Base-by-base conservation (phyloP, 2,113 vertebrate species). In the Empidonax alnorum region DNA sequence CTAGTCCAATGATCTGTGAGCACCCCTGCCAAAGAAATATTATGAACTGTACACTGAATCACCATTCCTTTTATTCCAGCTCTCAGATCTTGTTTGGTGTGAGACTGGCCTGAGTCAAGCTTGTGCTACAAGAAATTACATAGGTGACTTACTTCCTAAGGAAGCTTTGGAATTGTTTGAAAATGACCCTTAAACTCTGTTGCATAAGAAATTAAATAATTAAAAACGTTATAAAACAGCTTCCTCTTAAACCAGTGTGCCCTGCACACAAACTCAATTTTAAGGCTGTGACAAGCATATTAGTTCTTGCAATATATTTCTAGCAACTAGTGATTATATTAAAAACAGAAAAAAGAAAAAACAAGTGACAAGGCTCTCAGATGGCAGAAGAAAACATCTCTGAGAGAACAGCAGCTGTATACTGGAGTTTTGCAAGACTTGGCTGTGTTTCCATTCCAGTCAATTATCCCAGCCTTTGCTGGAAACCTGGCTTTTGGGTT, bases 401-500 rank as follows among this genome's bases (percentile, higher is more conserved):
- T 41, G 14, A 55, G 73, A 87, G 56, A 87, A 84, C 46, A 89
- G 93, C 77, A 78, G 16, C 66, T 44, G 14, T 31, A 24, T 27
- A 46, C 30, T 65, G 46, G 33, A 87, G 52, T 91, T 89, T 80
- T 84, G 73, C 73, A 84, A 87, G 52, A 67, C 73, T 25, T 66
- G 47, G 87, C 77, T 81, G 25, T 1, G 0, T 42, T 93, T 93
- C 73, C 33, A 35, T 67, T 89, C 33, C 68, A 61, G 46, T 44
- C 59, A 71, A 23, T 78, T 80, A 91, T 46, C 61, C 56, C 69
- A 91, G 87, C 47, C 44, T 89, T 91, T 93, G 90, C 90, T 95
- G 95, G 95, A 78, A 96, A 94, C 84, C 87, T 89, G 61, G 37
- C 11, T 81, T 91, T 87, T 42, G 77, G 73, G 73, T 58, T 89